Percentiles rank a stretch among this genome's conserved stretches.
Conservation (phyloP, 2,888 invertebrate species). For the Hyles lineata region DNA sequence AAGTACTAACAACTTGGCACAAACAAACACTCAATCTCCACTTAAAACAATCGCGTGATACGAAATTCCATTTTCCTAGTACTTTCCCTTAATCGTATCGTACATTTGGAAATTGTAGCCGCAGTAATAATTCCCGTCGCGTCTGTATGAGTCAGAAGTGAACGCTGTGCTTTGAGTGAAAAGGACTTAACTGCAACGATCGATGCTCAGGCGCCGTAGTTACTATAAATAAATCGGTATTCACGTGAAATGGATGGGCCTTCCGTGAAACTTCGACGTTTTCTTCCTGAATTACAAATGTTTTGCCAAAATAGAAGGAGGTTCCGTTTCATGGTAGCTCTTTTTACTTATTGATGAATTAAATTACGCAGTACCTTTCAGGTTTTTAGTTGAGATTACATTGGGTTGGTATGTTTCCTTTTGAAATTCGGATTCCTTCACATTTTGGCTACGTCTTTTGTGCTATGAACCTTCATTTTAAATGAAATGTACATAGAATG, state of each 20-base stretch:
- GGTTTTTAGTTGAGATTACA: neutral
- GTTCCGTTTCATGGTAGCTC: constrained; percentile 28
- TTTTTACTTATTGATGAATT: constrained; percentile 30
- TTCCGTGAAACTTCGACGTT: constrained; percentile 47
- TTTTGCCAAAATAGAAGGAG: constrained; percentile 35
- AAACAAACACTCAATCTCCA: neutral
- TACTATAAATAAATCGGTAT: constrained; percentile 60
- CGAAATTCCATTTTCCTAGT: neutral
- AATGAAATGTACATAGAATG: too few species aligned
- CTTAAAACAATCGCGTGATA: constrained; percentile 14
- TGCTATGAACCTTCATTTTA: too few species aligned
- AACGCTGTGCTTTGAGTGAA: constrained; percentile 1
- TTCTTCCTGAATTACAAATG: constrained; percentile 42
- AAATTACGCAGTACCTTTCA: neutral
- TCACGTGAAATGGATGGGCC: constrained; percentile 43
- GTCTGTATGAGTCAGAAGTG: constrained; percentile 17
- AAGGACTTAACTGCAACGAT: constrained; percentile 14
- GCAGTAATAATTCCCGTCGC: constrained; percentile 16
- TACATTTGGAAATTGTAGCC: neutral
- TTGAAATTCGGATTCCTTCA: too few species aligned
- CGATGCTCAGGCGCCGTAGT: constrained; percentile 37
- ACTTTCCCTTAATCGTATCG: constrained; percentile 4
- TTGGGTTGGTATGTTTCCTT: neutral
- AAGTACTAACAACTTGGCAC: neutral
- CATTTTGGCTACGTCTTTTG: neutral